A percentile compares a stretch with the other conserved stretches of the same genome.
Conservation (phyloP, 2,888 invertebrate species). For the Plagodis dolabraria region DNA sequence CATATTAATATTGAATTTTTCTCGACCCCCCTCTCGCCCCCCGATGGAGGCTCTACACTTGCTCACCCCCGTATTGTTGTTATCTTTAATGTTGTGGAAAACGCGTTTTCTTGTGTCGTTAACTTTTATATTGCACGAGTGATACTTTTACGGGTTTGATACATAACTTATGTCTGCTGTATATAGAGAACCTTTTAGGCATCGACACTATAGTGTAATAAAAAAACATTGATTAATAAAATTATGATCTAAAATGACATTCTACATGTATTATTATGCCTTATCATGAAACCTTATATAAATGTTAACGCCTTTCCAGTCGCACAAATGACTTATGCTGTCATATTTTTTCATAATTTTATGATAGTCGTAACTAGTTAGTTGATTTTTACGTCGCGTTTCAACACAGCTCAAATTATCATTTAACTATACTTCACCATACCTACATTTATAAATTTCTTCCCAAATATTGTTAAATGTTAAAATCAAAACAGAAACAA, state of each 20-base stretch:
- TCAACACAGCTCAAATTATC: too few relatives aligned
- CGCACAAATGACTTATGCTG: too few relatives aligned
- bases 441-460: not conserved
- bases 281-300: too few relatives aligned
- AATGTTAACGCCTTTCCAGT: too few relatives aligned
- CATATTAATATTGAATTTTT: slow-evolving; percentile 94
- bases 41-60: slow-evolving; percentile 83
- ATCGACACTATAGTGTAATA: not conserved
- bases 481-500: slow-evolving; percentile 80
- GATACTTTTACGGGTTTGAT: slow-evolving; percentile 82
- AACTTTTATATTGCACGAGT: slow-evolving; percentile 85
- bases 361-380: too few relatives aligned
- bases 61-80: slow-evolving; percentile 84
- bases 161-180: slow-evolving; percentile 73
- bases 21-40: slow-evolving; percentile 84
- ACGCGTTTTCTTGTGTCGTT: slow-evolving; percentile 86
- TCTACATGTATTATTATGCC: too few relatives aligned
- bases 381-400: too few relatives aligned
- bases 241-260: too few relatives aligned
- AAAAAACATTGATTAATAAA: too few relatives aligned
- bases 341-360: too few relatives aligned
- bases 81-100: slow-evolving; percentile 86
- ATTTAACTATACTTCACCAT: too few relatives aligned
- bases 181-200: slow-evolving; percentile 29
- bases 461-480: slow-evolving; percentile 51